Percentiles rank a stretch among this genome's conserved stretches.
phyloP scores from a whole-genome alignment of 2,113 vertebrate species.

The Papio anubis region DNA sequence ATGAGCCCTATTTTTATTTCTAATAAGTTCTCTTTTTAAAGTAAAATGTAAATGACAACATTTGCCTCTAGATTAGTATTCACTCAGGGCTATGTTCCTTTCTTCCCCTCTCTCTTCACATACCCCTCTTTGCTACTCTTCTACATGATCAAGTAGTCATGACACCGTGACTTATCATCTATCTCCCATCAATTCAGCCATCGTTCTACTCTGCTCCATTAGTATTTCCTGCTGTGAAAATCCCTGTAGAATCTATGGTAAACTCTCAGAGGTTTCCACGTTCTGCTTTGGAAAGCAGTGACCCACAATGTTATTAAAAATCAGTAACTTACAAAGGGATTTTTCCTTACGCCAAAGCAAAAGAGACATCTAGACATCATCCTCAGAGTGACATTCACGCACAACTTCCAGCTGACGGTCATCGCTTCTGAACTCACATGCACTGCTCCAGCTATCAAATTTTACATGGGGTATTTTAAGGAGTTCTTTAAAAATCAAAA shows the following conservation, averaged over 20 bases:
- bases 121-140: not conserved
- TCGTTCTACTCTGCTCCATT: not conserved
- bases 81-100: not conserved
- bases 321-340: conserved; percentile 26
- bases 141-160: not conserved
- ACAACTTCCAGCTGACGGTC: not conserved
- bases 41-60: not conserved
- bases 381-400: not conserved
- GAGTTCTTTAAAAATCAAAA: conserved; percentile 58
- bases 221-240: conserved; percentile 46
- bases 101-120: too few relatives aligned
- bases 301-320: conserved; percentile 44
- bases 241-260: not conserved
- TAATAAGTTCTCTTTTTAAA: not conserved
- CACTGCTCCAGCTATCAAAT: not conserved
- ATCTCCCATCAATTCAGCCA: not conserved
- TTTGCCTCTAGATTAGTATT: not conserved
- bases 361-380: not conserved
- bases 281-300: conserved; percentile 35
- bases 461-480: conserved; percentile 16
- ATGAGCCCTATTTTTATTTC: not conserved
- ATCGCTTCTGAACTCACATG: conserved; percentile 17
- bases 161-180: not conserved
- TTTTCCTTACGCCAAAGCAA: not conserved
- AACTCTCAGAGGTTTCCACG: conserved; percentile 20